Percentiles rank a stretch among this genome's conserved stretches.
phyloP scores from a whole-genome alignment of 2,797 vertebrate genomes.

The Sebastes nivosus region DNA sequence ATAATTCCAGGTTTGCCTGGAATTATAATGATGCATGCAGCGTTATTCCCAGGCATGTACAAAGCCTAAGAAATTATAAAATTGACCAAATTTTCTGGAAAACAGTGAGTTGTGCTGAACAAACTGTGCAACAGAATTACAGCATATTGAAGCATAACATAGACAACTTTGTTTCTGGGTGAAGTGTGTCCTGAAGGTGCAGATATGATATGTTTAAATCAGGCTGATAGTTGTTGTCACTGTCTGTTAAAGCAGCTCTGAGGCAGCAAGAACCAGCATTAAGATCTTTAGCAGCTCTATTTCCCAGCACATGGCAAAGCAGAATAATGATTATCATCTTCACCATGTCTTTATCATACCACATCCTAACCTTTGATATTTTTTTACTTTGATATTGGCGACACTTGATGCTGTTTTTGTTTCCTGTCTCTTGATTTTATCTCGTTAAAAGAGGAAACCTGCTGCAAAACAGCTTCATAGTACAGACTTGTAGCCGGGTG shows the following conservation, averaged over 20 bases:
- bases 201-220: not conserved
- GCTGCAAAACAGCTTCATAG: not conserved
- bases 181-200: not conserved
- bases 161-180: not conserved
- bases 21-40: too few species aligned
- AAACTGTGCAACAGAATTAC: too few species aligned
- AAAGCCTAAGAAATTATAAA: too few species aligned
- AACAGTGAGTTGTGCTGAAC: too few species aligned
- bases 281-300: not conserved
- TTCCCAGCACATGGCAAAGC: not conserved
- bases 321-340: not conserved
- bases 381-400: too few species aligned
- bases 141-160: too few species aligned
- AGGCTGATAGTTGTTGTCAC: not conserved
- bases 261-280: too few species aligned
- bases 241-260: not conserved
- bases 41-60: too few species aligned
- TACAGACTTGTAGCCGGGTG: not conserved
- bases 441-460: not conserved
- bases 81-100: too few species aligned
- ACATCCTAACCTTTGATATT: not conserved
- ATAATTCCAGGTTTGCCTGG: too few species aligned
- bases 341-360: not conserved
- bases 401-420: not conserved
- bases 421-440: constrained; percentile 15